Base-by-base conservation (phyloP, 2,888 invertebrate genomes). In the Drosophila incognita region DNA sequence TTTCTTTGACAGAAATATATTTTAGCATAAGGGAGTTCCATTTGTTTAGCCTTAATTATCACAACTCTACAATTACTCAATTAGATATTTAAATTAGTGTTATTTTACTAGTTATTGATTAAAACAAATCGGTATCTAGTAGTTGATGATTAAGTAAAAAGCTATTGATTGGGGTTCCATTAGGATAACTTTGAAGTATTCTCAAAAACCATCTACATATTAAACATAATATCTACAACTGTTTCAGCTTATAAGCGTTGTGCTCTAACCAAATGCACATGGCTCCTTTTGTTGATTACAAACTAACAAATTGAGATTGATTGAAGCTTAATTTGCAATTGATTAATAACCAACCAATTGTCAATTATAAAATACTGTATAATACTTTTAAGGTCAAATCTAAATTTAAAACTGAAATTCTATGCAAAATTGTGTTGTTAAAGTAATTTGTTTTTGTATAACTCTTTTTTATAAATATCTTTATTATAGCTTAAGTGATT, bases 231-330 rank as follows among this genome's bases (percentile, higher is more conserved):
- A 54, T 63, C 33, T 38, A 40, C 18, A 46, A 38, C 21, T 27
- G 10, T 24, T 35, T 11, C 42, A 49, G 51, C 64, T 59, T 49
- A 33, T 40, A 46, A 13, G 27, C 40, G 24, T 53, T 35, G 33
- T 65, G 36, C 31, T 56, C 31, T 38, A 63, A 67, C 21, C 21
- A 59, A 52, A 40, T 81, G 62, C 65, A 65, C 15, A 69, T 74
- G 87, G 90, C 90, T 87, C 87, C 87, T 90, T 90, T 89, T 90
- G 87, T 87, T 76, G 80, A 90, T 90, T 87, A 90, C 87, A 87
- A 87, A 90, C 87, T 89, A 85, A 89, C 72, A 71, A 71, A 71
- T 69, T 57, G 60, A 60, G 52, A 68, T 65, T 36, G 18, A 64
- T 13, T 35, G n/a, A 48, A 40, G 54, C 29, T 15, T 49, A 46